These are phyloP conservation scores for Antedon mediterranea DNA, from an alignment of 53 echinoderm and acorn worm genomes.

Conservation along the genomic window DNA sequence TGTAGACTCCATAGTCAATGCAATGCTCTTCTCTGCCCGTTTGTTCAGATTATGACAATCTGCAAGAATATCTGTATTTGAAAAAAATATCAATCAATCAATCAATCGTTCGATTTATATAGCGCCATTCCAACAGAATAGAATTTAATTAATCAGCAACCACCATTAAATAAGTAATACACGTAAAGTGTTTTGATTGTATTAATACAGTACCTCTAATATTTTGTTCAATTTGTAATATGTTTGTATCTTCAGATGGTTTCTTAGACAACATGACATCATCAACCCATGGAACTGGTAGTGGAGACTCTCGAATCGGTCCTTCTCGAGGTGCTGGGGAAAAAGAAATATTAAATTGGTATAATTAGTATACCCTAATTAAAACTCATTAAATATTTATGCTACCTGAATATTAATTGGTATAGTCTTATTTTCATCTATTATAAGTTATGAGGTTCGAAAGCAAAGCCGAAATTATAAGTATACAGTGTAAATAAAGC, in stretches of 20 bases:
- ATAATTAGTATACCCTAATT: too few relatives aligned
- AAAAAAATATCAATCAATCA: not conserved
- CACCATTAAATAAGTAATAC: too few relatives aligned
- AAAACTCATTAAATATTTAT: too few relatives aligned
- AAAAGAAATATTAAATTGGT: not conserved
- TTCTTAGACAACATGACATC: not conserved
- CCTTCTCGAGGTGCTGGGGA: slow-evolving; percentile 3
- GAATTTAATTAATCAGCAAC: too few relatives aligned
- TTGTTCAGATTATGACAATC: not conserved
- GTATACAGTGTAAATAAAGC: too few relatives aligned
- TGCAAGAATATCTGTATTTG: not conserved
- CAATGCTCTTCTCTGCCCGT: not conserved
- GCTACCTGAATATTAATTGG: too few relatives aligned
- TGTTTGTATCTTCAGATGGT: not conserved
- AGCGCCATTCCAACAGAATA: too few relatives aligned
- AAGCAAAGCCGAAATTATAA: too few relatives aligned
- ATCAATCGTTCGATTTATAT: too few relatives aligned
- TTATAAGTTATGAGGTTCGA: too few relatives aligned
- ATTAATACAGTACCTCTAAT: not conserved
- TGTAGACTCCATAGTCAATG: not conserved
- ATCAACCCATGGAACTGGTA: not conserved
- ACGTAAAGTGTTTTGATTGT: too few relatives aligned
- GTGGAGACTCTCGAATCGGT: not conserved
- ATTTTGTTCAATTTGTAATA: not conserved
- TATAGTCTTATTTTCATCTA: too few relatives aligned